Evolutionary conservation across 2,113 vertebrate genomes (phyloP).

Genomic region (Chaetodon trifascialis): DNA sequence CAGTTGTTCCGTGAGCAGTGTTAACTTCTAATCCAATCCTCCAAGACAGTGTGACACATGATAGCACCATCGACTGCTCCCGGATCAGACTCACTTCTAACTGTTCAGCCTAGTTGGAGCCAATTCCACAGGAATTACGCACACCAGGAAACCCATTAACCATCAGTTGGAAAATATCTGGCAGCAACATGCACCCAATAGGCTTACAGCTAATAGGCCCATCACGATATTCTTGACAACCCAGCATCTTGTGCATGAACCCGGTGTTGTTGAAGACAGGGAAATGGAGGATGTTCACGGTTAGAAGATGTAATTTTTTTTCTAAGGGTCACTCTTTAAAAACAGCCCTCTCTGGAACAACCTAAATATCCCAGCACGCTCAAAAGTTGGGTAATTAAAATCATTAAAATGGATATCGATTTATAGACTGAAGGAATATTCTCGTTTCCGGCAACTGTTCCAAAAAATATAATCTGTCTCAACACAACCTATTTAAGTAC

Average conservation of each 20-base stretch:
- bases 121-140: conserved; percentile 76
- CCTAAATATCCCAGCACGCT: no score
- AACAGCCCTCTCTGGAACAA: no score
- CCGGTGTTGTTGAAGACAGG: not conserved
- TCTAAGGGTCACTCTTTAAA: no score
- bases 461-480: no score
- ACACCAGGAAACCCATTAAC: conserved; percentile 76
- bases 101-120: conserved; percentile 60
- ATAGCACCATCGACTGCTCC: conserved; percentile 28
- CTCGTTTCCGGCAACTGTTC: no score
- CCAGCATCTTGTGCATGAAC: not conserved
- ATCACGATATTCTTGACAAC: conserved; percentile 7
- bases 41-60: conserved; percentile 30
- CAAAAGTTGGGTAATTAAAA: no score
- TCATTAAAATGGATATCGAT: no score
- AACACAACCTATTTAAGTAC: no score
- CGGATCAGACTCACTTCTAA: not conserved
- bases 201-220: conserved; percentile 21
- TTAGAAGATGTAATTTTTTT: not conserved
- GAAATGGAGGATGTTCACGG: not conserved
- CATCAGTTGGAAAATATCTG: conserved; percentile 56
- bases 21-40: conserved; percentile 36
- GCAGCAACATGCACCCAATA: conserved; percentile 45
- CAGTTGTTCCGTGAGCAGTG: conserved; percentile 15
- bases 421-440: no score